Base-by-base conservation (phyloP, 2,888 invertebrate genomes). In the Andrena bucephala region DNA sequence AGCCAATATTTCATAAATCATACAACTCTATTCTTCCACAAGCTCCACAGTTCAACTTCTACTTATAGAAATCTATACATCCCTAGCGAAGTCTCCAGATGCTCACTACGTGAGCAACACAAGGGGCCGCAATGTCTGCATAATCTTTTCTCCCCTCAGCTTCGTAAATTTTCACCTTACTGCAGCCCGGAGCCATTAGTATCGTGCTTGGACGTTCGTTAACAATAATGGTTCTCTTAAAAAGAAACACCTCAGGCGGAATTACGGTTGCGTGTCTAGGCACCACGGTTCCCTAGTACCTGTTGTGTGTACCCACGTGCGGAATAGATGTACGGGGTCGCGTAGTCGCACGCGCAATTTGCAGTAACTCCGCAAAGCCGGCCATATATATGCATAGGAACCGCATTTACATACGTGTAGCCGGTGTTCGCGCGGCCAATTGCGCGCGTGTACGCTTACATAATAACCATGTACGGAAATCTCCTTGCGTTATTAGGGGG, bases 401-500 rank as follows among this genome's bases (percentile, higher is more conserved):
- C 73, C 77, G 74, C 87, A 85, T 86, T 86, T 86, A 87, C 87
- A 86, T 87, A 85, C 85, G 76, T 72, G 88, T 87, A 81, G 62
- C 67, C 66, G 77, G 76, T 78, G 83, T 86, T 87, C 88, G 62
- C 80, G 86, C 73, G 88, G 88, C 86, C 87, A 85, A 87, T 87
- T 83, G 83, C 73, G 70, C 85, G 59, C 88, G 83, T 85, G 73
- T 85, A 72, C 79, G 27, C 73, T 69, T 72, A 77, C 83, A 82
- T 83, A 83, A 83, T 83, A 82, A 82, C 68, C 77, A 67, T 73
- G 81, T 69, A 82, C 77, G 83, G 82, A 77, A 77, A 83, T 77
- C 82, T 68, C 65, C 72, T 73, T 59, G 29, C 48, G 66, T 62
- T 77, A 77, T 77, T 81, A 77, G 52, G 60, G 54, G 54, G 27